Evolutionary conservation across 2,797 vertebrate species (phyloP), one percentile per base, ranked within the genome.

Genomic region (Peromyscus nudipes): DNA sequence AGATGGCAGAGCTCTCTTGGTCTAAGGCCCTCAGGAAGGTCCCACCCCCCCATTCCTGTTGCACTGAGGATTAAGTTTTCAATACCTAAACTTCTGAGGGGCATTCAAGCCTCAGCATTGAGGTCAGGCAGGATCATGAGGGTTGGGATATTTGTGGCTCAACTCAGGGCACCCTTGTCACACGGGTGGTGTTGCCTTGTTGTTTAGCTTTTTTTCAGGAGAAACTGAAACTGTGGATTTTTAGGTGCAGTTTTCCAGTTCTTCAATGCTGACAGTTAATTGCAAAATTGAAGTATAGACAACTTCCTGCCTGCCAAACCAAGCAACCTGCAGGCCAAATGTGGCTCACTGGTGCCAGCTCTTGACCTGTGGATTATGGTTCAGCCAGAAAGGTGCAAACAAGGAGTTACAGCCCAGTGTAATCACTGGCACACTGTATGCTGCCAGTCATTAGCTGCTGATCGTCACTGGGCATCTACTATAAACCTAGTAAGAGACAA

Each of bases 241-340:
- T 19, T 46, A 91, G 94, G 52, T 69, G 1, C 85, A 11, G 69
- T 91, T 92, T 95, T 31, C 71, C 49, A 77, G 25, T 75, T 91
- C 87, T 86, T 95, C 94, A 96, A 80, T 79, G 85, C 21, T 85
- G 91, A 73, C 46, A 75, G 27, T 75, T 95, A 76, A 93, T 89
- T 0, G 96, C 52, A 82, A 89, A 95, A 43, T 16, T 57, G 34
- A n/a, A 9, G 4, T 11, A 4, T 69, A 46, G 21, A 27, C 21
- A 19, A 27, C 65, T 87, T 71, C 87, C 65, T 94, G n/a, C 6
- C 27, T 57, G 25, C 40, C 75, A 87, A 52, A 64, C 5, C n/a
- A 75, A 55, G 37, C 29, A 81, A 75, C 49, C 57, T 92, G 11
- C 14, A 29, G 43, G 83, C 60, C 57, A 91, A 16, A 27, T 49